Conservation (phyloP, 2,113 vertebrate genomes). For the Cyprinus carpio region DNA sequence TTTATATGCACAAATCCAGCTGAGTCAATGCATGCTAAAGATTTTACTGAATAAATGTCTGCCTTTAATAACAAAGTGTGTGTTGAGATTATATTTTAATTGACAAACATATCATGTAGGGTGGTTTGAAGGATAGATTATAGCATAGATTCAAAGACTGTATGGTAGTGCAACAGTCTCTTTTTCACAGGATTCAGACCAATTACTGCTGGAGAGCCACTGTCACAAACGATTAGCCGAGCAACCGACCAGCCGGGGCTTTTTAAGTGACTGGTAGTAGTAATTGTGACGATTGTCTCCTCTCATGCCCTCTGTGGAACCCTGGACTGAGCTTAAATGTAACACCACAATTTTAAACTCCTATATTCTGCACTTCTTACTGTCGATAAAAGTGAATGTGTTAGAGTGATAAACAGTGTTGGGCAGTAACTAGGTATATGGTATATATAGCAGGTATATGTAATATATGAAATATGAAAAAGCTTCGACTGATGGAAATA, state of each 20-base stretch:
- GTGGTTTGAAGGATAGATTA: background rate
- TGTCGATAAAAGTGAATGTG: background rate
- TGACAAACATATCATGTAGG: background rate
- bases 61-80: background rate
- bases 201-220: background rate
- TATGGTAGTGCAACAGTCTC: background rate
- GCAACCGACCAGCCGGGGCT: background rate
- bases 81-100: background rate
- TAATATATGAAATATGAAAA: too few relatives aligned
- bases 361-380: background rate
- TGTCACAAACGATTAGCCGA: background rate
- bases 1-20: background rate
- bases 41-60: background rate
- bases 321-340: background rate
- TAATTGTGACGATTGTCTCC: background rate
- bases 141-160: background rate
- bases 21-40: background rate
- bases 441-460: too few relatives aligned
- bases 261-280: constrained; percentile 1
- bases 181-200: constrained; percentile 15
- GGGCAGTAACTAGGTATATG: too few relatives aligned
- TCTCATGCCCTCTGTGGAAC: background rate
- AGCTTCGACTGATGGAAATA: too few relatives aligned
- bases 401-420: too few relatives aligned
- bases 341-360: background rate